Evolutionary conservation across 2,888 invertebrate genomes (phyloP).

Genomic region (Troides helena): DNA sequence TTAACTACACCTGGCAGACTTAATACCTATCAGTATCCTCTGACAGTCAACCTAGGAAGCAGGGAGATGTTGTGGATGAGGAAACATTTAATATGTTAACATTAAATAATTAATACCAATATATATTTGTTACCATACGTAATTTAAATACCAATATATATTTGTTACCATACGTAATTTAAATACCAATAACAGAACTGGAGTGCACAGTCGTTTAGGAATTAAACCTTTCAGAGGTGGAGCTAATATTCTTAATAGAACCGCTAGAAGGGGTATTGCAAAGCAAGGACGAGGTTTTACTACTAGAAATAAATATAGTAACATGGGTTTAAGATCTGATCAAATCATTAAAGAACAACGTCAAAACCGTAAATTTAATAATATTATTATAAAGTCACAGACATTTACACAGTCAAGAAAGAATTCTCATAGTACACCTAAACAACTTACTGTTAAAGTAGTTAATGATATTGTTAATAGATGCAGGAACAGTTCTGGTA

Average conservation of each 20-base stretch:
- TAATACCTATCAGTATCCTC: no score
- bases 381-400: constrained; percentile 66
- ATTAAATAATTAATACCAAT: constrained; percentile 39
- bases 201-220: constrained; percentile 65
- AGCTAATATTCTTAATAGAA: constrained; percentile 44
- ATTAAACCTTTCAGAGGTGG: constrained; percentile 57
- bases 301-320: constrained; percentile 64
- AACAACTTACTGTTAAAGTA: constrained; percentile 66
- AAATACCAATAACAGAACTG: constrained; percentile 37
- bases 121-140: background rate
- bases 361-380: constrained; percentile 49
- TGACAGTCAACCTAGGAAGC: no score
- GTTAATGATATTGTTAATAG: constrained; percentile 67
- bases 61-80: no score
- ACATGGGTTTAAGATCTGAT: constrained; percentile 71
- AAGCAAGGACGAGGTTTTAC: constrained; percentile 66
- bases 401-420: constrained; percentile 73
- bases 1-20: no score
- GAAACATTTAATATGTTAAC: no score
- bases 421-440: constrained; percentile 63
- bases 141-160: background rate
- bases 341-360: constrained; percentile 66
- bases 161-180: no score
- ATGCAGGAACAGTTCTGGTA: constrained; percentile 69
- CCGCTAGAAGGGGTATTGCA: constrained; percentile 68